Evolutionary conservation across 2,797 vertebrate genomes (phyloP), one percentile per base, ranked within the genome.

Genomic region (Rhabdophis nuchalis): DNA sequence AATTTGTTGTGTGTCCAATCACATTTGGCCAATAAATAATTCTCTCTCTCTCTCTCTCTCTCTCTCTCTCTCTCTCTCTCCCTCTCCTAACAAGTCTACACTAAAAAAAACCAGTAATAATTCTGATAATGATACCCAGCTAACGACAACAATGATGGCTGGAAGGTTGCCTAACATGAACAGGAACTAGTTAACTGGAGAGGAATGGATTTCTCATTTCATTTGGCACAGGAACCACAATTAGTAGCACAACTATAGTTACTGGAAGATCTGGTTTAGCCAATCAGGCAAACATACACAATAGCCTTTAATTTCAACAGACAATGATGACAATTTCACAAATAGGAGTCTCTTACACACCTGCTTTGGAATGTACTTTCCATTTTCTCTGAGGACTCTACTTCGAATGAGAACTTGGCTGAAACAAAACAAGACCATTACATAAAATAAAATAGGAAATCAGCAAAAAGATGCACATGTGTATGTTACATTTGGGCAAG

Each of bases 321-420:
- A 85, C 8, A 91, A 25, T 20, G 60, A 92, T 46, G 52, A 53
- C 23, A 54, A 72, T 68, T 16, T 72, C 4, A 87, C 53, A 41
- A 72, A 46, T 41, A 56, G 29, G 14, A 61, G 61, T 85, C 53
- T 11, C 61, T 11, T 18, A 72, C 94, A 2, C 95, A 99, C 99
- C 98, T 99, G 99, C 96, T 99, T 99, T 3, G 99, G 98, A 96
- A 99, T 99, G 97, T 99, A 99, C 96, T 99, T 99, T 93, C 99
- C 99, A 95, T 99, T 99, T 97, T 99, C 99, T 98, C 99, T 97
- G 92, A 99, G 98, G 96, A 99, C 99, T 97, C 99, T 98, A 98
- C 99, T 99, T 96, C 99, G 98, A 95, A 99, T 99, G 85, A 99
- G 98, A 92, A 99, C 99, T 98, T 99, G 99, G 95, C 99, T 99